phyloP scores from a whole-genome alignment of 1,140 invertebrate species.

The Diuraphis noxia region DNA sequence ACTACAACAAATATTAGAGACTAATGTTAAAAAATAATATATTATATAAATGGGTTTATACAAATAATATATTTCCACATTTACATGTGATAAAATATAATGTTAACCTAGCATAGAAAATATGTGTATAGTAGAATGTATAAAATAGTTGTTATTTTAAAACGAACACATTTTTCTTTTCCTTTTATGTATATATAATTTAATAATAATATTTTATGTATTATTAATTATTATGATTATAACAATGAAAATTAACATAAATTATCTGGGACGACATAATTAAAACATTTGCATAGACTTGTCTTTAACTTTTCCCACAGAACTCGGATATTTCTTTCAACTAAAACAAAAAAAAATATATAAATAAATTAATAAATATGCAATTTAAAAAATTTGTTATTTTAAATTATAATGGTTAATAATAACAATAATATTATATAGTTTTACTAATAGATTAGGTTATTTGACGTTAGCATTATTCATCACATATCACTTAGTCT shows the following conservation, averaged over 20 bases:
- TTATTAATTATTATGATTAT: background rate
- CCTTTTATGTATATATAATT: background rate
- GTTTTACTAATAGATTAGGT: background rate
- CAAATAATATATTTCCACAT: background rate
- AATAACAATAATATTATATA: background rate
- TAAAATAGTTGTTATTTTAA: constrained; percentile 39
- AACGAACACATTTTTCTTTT: constrained; percentile 34
- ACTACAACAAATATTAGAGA: constrained; percentile 43
- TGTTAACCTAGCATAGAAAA: constrained; percentile 36
- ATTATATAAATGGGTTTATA: constrained; percentile 20
- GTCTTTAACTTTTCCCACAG: background rate
- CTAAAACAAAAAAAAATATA: constrained; percentile 12
- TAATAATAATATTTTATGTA: background rate
- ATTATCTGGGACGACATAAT: background rate
- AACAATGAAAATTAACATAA: background rate
- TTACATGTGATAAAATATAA: constrained; percentile 2
- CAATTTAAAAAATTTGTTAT: background rate
- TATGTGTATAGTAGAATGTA: constrained; percentile 39
- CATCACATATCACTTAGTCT: background rate
- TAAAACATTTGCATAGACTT: background rate
- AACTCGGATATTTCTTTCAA: background rate
- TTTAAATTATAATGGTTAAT: background rate
- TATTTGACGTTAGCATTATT: background rate
- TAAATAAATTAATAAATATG: background rate
- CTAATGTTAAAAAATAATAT: constrained; percentile 28